These are phyloP conservation scores for Megaceryle torquata DNA, from an alignment of 2,113 vertebrate genomes.

Conservation along the genomic window DNA sequence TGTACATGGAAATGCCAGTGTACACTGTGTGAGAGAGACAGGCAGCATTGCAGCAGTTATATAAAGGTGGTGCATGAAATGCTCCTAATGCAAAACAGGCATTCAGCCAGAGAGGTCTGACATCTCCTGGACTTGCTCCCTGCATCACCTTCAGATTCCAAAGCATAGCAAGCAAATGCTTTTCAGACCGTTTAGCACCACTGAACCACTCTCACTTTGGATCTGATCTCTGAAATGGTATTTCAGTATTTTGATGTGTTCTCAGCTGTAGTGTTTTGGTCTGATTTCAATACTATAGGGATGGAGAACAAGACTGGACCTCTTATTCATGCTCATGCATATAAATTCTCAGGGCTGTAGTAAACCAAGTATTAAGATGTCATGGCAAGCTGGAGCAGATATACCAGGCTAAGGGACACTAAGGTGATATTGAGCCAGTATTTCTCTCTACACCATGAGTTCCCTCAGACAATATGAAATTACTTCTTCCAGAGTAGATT, in stretches of 20 bases:
- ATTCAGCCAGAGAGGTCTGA: background rate
- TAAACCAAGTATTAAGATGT: background rate
- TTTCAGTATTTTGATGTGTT: background rate
- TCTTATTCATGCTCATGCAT: background rate
- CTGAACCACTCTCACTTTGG: background rate
- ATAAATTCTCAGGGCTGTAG: background rate
- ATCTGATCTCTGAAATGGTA: background rate
- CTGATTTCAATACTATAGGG: background rate
- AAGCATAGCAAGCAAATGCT: background rate
- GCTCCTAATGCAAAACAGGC: background rate
- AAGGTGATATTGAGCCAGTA: background rate
- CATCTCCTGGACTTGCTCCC: background rate
- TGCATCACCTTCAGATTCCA: background rate
- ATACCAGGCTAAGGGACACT: background rate
- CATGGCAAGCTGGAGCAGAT: background rate
- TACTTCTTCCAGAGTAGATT: background rate
- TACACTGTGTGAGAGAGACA: background rate
- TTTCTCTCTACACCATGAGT: background rate
- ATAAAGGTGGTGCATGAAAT: background rate
- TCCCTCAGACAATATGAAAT: background rate
- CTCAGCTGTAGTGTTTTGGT: background rate
- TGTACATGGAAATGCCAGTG: background rate
- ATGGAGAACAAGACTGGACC: background rate
- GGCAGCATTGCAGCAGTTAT: background rate
- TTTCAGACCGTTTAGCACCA: background rate